Evolutionary conservation across 2,888 invertebrate genomes (phyloP), one percentile per base, ranked within the genome.

Genomic region (Aleiodes leptofemur): DNA sequence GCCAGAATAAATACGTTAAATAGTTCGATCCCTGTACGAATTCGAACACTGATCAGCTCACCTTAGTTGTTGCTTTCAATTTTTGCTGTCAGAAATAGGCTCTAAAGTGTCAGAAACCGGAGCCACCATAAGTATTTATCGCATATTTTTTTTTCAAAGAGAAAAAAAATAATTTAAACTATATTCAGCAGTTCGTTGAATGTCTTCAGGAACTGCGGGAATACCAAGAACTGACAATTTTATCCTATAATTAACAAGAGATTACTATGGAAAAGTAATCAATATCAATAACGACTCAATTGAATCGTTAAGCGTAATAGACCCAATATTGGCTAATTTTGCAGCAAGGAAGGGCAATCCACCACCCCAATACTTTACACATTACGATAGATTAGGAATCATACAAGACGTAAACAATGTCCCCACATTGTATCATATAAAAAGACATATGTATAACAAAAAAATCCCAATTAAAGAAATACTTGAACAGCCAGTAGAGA

Each of bases 161-260:
- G 23, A 2, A 23, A 23, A 23, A 23, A 23, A 23, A 23, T 23
- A 23, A 23, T 23, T 23, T 1, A 23, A 23, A 23, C 23, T 23
- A 23, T 23, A 23, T 23, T 23, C 1, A 23, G 23, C 23, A 23
- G 23, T 23, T 23, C 23, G 23, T 23, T 23, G 23, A 23, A 23
- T 23, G 23, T 23, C 23, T 23, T 23, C 23, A 23, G n/a, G n/a
- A n/a, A 13, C 5, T 0, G 69, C 74, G 0, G 6, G 43, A 0
- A 61, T 70, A 8, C 69, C 61, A 4, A 53, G 70, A 13, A 59
- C 70, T 0, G 74, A 70, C 9, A 29, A 7, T 0, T 64, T 31
- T 29, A 31, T 48, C 4, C 0, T 69, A 2, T 57, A 57, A 51
- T 6, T 69, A 14, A 74, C 73, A 3, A 43, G 73, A 59, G 50